These are phyloP conservation scores for Oscheius sp. DNA, from an alignment of 2,888 invertebrate genomes.

Conservation along the genomic window DNA sequence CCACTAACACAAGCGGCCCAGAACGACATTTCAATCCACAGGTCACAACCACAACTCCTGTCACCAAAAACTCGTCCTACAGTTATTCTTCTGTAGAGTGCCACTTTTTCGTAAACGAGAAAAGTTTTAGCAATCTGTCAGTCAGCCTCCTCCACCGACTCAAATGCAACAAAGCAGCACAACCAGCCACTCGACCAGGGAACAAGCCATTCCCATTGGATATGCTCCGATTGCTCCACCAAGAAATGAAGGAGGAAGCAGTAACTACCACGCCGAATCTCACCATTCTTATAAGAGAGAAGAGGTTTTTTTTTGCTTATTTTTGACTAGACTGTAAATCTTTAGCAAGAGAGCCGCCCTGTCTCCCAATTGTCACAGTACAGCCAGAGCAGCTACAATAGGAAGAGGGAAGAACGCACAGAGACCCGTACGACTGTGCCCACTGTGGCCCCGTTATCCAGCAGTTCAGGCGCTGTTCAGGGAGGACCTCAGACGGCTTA, in stretches of 20 bases:
- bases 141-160: slow-evolving; percentile 39
- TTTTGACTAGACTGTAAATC: neutral
- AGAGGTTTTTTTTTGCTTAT: neutral
- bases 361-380: slow-evolving; percentile 57
- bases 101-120: no score
- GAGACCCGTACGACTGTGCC: slow-evolving; percentile 51
- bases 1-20: slow-evolving; percentile 27
- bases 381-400: slow-evolving; percentile 51
- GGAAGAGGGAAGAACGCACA: slow-evolving; percentile 59
- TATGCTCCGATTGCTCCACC: slow-evolving; percentile 11
- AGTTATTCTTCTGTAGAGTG: slow-evolving; percentile 54
- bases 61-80: slow-evolving; percentile 50
- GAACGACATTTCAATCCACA: slow-evolving; percentile 23
- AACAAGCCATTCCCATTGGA: slow-evolving; percentile 19
- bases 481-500: slow-evolving; percentile 20
- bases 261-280: slow-evolving; percentile 23
- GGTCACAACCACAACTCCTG: slow-evolving; percentile 46
- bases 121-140: slow-evolving; percentile 12
- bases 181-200: slow-evolving; percentile 39
- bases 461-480: slow-evolving; percentile 19
- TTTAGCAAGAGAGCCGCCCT: slow-evolving; percentile 53
- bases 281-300: slow-evolving; percentile 28
- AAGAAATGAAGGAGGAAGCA: neutral
- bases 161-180: slow-evolving; percentile 48
- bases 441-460: slow-evolving; percentile 33